phyloP scores from a whole-genome alignment of 2,797 vertebrate genomes.

The Pangasius macronema region DNA sequence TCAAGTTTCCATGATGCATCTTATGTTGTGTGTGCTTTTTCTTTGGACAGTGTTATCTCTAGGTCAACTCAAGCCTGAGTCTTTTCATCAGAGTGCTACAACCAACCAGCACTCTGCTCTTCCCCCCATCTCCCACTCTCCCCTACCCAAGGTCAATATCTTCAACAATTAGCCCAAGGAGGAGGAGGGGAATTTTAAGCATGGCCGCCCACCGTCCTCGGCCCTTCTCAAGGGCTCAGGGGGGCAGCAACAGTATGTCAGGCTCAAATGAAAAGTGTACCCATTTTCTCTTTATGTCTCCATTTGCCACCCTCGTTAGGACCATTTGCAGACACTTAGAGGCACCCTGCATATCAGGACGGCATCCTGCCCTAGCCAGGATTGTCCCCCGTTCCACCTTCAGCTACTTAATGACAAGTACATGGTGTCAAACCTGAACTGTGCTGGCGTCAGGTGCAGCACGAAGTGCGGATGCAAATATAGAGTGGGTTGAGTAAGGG shows the following conservation, averaged over 20 bases:
- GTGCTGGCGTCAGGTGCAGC: slow-evolving; percentile 36
- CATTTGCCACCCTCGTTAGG: slow-evolving; percentile 78
- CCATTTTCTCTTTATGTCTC: slow-evolving; percentile 81
- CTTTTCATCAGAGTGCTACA: slow-evolving; percentile 30
- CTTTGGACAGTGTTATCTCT: slow-evolving; percentile 16
- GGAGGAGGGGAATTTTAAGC: slow-evolving; percentile 73
- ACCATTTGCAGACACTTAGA: slow-evolving; percentile 76
- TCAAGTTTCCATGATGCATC: slow-evolving; percentile 28
- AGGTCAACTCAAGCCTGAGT: slow-evolving; percentile 40
- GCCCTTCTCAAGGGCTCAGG: slow-evolving; percentile 76
- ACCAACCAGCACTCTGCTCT: slow-evolving; percentile 33
- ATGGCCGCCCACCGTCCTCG: slow-evolving; percentile 72
- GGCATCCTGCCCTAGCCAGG: slow-evolving; percentile 66
- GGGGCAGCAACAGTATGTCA: slow-evolving; percentile 75
- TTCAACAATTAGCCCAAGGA: slow-evolving; percentile 74
- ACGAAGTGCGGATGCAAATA: slow-evolving; percentile 41
- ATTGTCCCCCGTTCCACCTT: slow-evolving; percentile 66
- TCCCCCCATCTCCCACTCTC: slow-evolving; percentile 45
- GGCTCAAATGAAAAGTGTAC: slow-evolving; percentile 78
- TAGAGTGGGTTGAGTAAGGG: slow-evolving; percentile 33
- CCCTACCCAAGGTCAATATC: slow-evolving; percentile 78
- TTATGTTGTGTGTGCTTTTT: neutral
- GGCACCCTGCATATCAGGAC: slow-evolving; percentile 69
- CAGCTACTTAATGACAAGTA: slow-evolving; percentile 69
- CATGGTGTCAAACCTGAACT: slow-evolving; percentile 55